Percentiles rank a stretch among this genome's conserved stretches.
phyloP scores from a whole-genome alignment of 2,888 invertebrate species.

The Oscheius sp. region DNA sequence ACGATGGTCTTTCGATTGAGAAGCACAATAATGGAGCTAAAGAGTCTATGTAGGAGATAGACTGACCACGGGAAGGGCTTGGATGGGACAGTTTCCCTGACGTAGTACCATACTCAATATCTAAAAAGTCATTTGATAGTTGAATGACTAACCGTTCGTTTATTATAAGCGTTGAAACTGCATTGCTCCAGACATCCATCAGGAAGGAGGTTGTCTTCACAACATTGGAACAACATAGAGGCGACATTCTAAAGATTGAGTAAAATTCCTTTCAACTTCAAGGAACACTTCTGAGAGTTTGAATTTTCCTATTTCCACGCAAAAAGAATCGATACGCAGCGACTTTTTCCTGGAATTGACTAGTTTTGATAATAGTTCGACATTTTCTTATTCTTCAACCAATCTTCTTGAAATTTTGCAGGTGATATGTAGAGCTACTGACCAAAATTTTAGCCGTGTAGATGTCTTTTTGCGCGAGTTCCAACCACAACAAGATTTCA shows the following conservation, averaged over 20 bases:
- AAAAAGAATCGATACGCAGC: too few species aligned
- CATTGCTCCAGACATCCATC: conserved; percentile 28
- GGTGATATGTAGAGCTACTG: too few species aligned
- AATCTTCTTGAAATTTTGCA: too few species aligned
- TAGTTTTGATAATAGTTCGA: too few species aligned
- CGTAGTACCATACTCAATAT: conserved; percentile 23
- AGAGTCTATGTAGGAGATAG: not conserved
- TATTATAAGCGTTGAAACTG: conserved; percentile 19
- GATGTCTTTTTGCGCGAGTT: too few species aligned
- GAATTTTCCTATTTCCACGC: too few species aligned
- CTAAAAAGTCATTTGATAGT: not conserved
- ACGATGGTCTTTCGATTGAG: conserved; percentile 7
- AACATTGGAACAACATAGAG: conserved; percentile 17
- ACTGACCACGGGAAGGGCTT: conserved; percentile 30
- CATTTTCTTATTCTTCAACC: too few species aligned
- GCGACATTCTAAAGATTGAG: conserved; percentile 14
- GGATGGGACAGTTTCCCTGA: conserved; percentile 5
- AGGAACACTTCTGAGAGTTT: too few species aligned
- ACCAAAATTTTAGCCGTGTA: too few species aligned
- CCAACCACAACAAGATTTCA: too few species aligned
- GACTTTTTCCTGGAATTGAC: too few species aligned
- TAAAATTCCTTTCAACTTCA: too few species aligned
- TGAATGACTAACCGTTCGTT: conserved; percentile 2
- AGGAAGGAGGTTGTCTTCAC: conserved; percentile 22
- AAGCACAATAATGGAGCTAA: conserved; percentile 26